Percentiles rank a stretch among this genome's conserved stretches.
phyloP scores from a whole-genome alignment of 2,888 invertebrate species.

The Aelia acuminata region DNA sequence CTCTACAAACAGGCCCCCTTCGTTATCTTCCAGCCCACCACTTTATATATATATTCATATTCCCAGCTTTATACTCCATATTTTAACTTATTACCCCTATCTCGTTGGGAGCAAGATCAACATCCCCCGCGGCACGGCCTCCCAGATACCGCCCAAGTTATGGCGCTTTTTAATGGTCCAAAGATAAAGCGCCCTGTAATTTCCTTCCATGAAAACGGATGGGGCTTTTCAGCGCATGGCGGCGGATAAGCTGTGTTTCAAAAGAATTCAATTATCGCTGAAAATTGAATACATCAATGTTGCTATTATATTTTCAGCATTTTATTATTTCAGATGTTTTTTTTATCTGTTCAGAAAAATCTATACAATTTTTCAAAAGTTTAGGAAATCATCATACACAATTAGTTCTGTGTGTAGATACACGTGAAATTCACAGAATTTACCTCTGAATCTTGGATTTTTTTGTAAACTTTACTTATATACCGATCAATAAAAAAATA shows the following conservation, averaged over 20 bases:
- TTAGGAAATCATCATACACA: no score
- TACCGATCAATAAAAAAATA: no score
- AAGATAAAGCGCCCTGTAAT: not conserved
- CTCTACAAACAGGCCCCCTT: not conserved
- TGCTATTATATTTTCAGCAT: no score
- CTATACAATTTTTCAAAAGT: no score
- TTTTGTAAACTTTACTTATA: no score
- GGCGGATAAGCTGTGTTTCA: not conserved
- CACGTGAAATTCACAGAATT: no score
- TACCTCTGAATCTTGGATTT: no score
- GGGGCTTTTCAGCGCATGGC: not conserved
- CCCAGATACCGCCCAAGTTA: not conserved
- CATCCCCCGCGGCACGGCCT: not conserved
- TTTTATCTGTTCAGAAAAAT: no score
- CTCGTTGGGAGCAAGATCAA: not conserved
- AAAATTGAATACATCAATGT: no score
- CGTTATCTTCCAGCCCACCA: not conserved
- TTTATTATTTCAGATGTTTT: no score
- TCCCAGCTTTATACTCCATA: slow-evolving; percentile 30
- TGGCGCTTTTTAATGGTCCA: slow-evolving; percentile 3
- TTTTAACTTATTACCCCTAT: slow-evolving; percentile 30
- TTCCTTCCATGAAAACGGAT: slow-evolving; percentile 10
- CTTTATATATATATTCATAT: slow-evolving; percentile 41
- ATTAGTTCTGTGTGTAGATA: no score
- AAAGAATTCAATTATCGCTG: not conserved